Percentiles rank a stretch among this genome's conserved stretches.
Conservation (phyloP, 2,113 vertebrate genomes). For the Arizona elegans region DNA sequence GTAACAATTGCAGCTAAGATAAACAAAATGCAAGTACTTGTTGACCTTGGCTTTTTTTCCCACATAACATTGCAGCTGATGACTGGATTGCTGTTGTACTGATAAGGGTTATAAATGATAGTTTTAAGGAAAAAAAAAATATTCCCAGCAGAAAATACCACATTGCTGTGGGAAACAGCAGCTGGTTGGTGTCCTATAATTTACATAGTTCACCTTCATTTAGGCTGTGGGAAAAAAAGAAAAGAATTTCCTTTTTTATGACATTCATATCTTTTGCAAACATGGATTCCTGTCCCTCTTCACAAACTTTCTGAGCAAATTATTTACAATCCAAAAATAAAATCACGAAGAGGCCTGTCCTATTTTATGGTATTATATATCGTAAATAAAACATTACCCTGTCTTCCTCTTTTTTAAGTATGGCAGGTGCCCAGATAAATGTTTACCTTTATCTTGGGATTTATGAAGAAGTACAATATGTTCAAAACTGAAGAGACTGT, state of each 20-base stretch:
- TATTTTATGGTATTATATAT: slow-evolving; percentile 54
- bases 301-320: slow-evolving; percentile 46
- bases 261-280: slow-evolving; percentile 61
- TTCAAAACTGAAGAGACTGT: neutral
- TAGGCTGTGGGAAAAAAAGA: slow-evolving; percentile 76
- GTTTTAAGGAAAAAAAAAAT: slow-evolving; percentile 82
- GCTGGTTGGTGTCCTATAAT: slow-evolving; percentile 66
- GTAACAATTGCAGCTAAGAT: slow-evolving; percentile 78
- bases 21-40: slow-evolving; percentile 81
- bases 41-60: slow-evolving; percentile 82
- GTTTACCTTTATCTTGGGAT: slow-evolving; percentile 23
- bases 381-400: slow-evolving; percentile 57
- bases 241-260: slow-evolving; percentile 59
- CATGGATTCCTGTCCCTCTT: slow-evolving; percentile 55
- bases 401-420: slow-evolving; percentile 57
- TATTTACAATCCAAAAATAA: slow-evolving; percentile 24
- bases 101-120: slow-evolving; percentile 84
- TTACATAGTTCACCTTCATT: slow-evolving; percentile 72
- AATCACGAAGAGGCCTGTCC: slow-evolving; percentile 26
- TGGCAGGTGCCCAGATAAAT: slow-evolving; percentile 51
- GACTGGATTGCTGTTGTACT: slow-evolving; percentile 81
- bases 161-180: slow-evolving; percentile 81
- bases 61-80: slow-evolving; percentile 79
- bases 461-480: slow-evolving; percentile 23
- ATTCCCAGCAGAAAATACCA: slow-evolving; percentile 84